Conservation (phyloP, 1,140 invertebrate species). For the Trinorchestia longiramus region DNA sequence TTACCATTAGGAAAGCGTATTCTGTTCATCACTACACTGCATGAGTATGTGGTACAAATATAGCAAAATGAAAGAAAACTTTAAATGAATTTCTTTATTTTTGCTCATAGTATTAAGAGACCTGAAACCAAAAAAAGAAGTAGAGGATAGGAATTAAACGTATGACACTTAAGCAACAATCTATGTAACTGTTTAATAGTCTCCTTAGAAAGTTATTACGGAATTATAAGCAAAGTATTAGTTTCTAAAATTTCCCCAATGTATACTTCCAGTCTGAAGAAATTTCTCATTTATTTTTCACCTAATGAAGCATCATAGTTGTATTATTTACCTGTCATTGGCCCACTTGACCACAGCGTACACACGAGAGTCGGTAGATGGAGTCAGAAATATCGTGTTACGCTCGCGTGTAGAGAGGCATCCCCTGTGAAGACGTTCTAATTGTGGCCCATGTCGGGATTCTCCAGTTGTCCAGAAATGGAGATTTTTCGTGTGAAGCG, state of each 20-base stretch:
- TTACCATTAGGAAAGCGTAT: neutral
- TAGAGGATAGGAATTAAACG: neutral
- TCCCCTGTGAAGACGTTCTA: neutral
- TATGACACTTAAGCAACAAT: neutral
- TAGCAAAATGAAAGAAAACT: neutral
- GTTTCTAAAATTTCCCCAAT: neutral
- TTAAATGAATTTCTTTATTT: neutral
- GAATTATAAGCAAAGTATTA: too few species aligned
- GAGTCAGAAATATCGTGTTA: neutral
- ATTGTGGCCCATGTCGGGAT: neutral
- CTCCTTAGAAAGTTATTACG: neutral
- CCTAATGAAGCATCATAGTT: neutral
- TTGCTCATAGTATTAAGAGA: neutral
- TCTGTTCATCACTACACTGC: neutral
- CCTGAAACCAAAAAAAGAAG: neutral
- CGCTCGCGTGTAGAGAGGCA: neutral
- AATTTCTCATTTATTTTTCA: neutral
- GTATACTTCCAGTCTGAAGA: neutral
- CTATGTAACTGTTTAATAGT: neutral
- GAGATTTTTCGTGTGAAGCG: neutral
- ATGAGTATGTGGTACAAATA: neutral
- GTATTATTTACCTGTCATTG: conserved; percentile 1
- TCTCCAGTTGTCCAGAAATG: neutral
- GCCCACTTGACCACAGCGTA: neutral
- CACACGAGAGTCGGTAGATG: neutral